Conservation (phyloP, 2,888 invertebrate genomes). For the Crossocerus cetratus region DNA sequence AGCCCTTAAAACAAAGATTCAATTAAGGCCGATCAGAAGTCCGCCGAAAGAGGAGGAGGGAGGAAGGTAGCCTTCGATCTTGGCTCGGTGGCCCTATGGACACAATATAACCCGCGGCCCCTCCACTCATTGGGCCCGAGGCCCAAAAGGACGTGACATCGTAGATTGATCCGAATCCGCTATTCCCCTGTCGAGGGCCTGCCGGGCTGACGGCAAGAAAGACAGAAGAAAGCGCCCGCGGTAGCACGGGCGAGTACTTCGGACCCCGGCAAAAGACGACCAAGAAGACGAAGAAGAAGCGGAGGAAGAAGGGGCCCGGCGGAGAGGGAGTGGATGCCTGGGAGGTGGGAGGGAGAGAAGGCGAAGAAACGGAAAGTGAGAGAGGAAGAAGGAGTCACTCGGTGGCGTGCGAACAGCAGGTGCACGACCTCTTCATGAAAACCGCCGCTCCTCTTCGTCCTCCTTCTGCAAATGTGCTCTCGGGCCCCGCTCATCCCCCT, state of each 20-base stretch:
- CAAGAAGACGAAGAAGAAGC: slow-evolving; percentile 5
- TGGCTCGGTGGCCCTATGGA: too few species aligned
- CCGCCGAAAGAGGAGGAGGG: slow-evolving; percentile 1
- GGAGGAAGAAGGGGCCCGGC: slow-evolving; percentile 25
- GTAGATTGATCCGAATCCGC: slow-evolving; percentile 57
- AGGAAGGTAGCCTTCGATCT: slow-evolving; percentile 27
- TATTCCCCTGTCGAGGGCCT: slow-evolving; percentile 13
- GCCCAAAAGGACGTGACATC: slow-evolving; percentile 51
- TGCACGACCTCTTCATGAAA: slow-evolving; percentile 70
- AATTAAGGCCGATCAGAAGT: slow-evolving; percentile 38
- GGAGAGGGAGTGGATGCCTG: slow-evolving; percentile 17
- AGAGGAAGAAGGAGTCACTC: slow-evolving; percentile 41
- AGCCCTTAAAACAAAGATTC: slow-evolving; percentile 23
- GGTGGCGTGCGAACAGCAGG: slow-evolving; percentile 72
- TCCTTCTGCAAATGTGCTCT: too few species aligned
- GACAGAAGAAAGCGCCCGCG: slow-evolving; percentile 28
- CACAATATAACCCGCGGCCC: background rate
- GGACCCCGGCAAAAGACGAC: too few species aligned
- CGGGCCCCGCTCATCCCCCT: slow-evolving; percentile 26
- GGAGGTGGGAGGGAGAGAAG: slow-evolving; percentile 22
- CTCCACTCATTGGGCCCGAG: slow-evolving; percentile 30
- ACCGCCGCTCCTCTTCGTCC: slow-evolving; percentile 38
- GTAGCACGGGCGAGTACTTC: slow-evolving; percentile 36
- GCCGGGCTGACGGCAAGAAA: slow-evolving; percentile 9
- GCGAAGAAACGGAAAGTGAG: slow-evolving; percentile 41